Evolutionary conservation across 1,140 invertebrate genomes (phyloP).

Genomic region (Palaemon carinicauda): DNA sequence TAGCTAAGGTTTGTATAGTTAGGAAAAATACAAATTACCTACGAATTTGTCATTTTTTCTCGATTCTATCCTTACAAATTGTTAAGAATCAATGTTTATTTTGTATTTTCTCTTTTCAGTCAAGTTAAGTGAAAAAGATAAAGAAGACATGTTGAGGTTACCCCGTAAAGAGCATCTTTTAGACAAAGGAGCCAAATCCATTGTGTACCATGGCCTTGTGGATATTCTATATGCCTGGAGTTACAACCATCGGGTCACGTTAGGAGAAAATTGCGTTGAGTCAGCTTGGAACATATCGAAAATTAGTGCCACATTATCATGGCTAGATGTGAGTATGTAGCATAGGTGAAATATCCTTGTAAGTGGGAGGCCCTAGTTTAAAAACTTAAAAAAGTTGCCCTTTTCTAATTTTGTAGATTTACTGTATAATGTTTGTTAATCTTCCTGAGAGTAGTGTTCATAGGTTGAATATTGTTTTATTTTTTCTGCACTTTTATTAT

Average conservation of each 20-base stretch:
- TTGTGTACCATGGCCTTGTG: slow-evolving; percentile 29
- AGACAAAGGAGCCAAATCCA: slow-evolving; percentile 32
- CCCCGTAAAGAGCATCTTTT: slow-evolving; percentile 36
- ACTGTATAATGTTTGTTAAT: too few relatives aligned
- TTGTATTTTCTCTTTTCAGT: slow-evolving; percentile 3
- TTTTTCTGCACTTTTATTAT: too few relatives aligned
- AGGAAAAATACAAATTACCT: too few relatives aligned
- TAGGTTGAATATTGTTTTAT: too few relatives aligned
- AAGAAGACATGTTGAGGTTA: slow-evolving; percentile 32
- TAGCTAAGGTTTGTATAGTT: too few relatives aligned
- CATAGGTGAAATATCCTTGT: too few relatives aligned
- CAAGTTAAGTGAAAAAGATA: slow-evolving; percentile 16
- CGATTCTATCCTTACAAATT: neutral
- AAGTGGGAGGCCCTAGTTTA: too few relatives aligned
- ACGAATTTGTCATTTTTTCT: too few relatives aligned
- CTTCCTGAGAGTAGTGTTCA: too few relatives aligned
- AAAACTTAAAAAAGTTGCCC: too few relatives aligned
- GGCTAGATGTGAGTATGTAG: slow-evolving; percentile 43
- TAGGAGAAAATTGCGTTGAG: slow-evolving; percentile 33
- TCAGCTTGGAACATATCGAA: slow-evolving; percentile 44
- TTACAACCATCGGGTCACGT: slow-evolving; percentile 32
- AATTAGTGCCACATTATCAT: slow-evolving; percentile 37
- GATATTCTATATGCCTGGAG: slow-evolving; percentile 41
- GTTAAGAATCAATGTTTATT: neutral
- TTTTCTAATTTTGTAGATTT: too few relatives aligned